A percentile compares a stretch with the other conserved stretches of the same genome.
Evolutionary conservation across 2,888 invertebrate species (phyloP).

Genomic region (Sicus ferrugineus): DNA sequence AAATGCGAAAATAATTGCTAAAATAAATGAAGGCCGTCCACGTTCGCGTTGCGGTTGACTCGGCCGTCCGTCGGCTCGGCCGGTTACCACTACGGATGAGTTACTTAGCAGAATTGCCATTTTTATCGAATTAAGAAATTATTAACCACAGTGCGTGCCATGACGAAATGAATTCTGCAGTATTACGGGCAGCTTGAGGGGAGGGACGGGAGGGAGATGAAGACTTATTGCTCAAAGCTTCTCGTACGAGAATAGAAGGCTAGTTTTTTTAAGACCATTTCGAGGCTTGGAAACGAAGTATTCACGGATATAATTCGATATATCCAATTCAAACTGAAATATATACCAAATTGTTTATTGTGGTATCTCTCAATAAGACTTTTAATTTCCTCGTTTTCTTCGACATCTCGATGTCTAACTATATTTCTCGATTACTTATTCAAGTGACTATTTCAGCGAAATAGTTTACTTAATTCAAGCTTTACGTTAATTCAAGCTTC

Average conservation of each 20-base stretch:
- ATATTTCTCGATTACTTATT: too few species aligned
- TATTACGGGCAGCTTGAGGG: not conserved
- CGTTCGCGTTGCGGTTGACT: not conserved
- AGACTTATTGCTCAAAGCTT: too few species aligned
- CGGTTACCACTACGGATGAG: slow-evolving; percentile 18
- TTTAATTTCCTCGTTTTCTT: too few species aligned
- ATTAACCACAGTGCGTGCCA: not conserved
- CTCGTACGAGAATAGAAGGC: too few species aligned
- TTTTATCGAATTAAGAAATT: slow-evolving; percentile 28
- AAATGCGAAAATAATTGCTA: slow-evolving; percentile 35
- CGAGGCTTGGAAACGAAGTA: not conserved
- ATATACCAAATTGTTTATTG: too few species aligned
- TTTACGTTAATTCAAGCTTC: too few species aligned
- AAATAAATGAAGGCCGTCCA: slow-evolving; percentile 28
- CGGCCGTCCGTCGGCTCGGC: not conserved
- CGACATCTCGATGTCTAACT: too few species aligned
- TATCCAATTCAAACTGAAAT: too few species aligned
- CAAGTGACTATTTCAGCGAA: too few species aligned
- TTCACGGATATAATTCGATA: too few species aligned
- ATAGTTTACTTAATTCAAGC: too few species aligned
- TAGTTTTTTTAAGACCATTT: not conserved
- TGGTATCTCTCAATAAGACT: too few species aligned
- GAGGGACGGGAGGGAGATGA: not conserved
- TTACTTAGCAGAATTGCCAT: slow-evolving; percentile 7
- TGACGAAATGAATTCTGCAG: slow-evolving; percentile 6